Evolutionary conservation across 2,888 invertebrate genomes (phyloP).

Genomic region (Aphidius colemani): DNA sequence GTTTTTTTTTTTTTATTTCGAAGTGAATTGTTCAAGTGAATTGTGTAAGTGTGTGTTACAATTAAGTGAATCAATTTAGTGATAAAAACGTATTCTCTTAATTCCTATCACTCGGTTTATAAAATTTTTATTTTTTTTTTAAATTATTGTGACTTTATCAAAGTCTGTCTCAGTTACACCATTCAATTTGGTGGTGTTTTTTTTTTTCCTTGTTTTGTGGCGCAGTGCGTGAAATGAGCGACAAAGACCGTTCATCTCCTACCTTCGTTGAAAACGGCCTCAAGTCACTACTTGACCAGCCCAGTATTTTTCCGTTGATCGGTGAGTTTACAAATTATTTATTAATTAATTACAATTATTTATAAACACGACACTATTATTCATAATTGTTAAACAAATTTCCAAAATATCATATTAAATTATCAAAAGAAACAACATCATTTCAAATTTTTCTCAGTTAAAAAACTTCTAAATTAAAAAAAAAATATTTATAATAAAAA

Average conservation of each 20-base stretch:
- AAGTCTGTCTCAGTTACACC: background rate
- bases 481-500: no score
- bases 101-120: slow-evolving; percentile 4
- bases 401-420: no score
- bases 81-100: slow-evolving; percentile 20
- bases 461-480: no score
- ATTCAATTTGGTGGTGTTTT: background rate
- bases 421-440: no score
- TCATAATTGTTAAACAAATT: no score
- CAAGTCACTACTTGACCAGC: slow-evolving; percentile 83
- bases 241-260: slow-evolving; percentile 87
- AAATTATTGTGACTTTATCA: background rate
- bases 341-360: background rate
- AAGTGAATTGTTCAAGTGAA: background rate
- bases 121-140: background rate
- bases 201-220: slow-evolving; percentile 38
- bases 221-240: slow-evolving; percentile 76
- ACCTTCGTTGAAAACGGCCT: slow-evolving; percentile 86
- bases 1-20: background rate
- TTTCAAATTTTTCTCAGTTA: no score
- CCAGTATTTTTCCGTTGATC: slow-evolving; percentile 62
- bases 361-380: no score
- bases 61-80: background rate
- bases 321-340: slow-evolving; percentile 47
- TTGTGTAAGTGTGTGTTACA: slow-evolving; percentile 6